phyloP scores from a whole-genome alignment of 2,888 invertebrate genomes.

The Dolichomitus sp. region DNA sequence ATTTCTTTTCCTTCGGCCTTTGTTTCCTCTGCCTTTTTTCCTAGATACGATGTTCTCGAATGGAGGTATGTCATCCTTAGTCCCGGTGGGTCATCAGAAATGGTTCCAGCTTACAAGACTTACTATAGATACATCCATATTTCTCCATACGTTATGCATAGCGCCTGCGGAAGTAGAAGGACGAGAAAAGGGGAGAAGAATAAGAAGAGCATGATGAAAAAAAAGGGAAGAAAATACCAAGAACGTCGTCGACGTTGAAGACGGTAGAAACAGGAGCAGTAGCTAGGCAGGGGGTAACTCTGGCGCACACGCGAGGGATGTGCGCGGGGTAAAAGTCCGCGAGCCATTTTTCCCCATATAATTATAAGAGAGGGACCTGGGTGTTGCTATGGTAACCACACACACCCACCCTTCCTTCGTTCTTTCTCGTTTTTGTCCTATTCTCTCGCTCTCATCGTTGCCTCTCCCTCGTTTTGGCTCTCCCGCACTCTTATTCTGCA shows the following conservation, averaged over 20 bases:
- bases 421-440: constrained; percentile 34
- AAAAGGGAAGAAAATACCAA: constrained; percentile 58
- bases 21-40: too few relatives aligned
- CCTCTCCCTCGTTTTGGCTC: constrained; percentile 51
- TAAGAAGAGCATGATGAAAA: constrained; percentile 52
- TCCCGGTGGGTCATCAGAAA: constrained; percentile 18
- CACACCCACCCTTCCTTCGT: constrained; percentile 68
- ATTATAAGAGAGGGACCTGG: constrained; percentile 85
- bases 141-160: constrained; percentile 29
- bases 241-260: constrained; percentile 65
- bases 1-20: too few relatives aligned
- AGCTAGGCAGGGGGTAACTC: constrained; percentile 47
- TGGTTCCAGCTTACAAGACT: neutral
- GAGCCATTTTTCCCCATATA: constrained; percentile 86
- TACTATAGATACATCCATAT: constrained; percentile 32
- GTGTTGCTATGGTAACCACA: constrained; percentile 83
- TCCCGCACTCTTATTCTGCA: constrained; percentile 74
- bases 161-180: constrained; percentile 28
- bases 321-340: constrained; percentile 84
- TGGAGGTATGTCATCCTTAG: neutral
- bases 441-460: constrained; percentile 31
- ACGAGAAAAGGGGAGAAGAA: constrained; percentile 52
- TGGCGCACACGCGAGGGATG: constrained; percentile 63
- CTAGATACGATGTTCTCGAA: neutral
- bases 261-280: constrained; percentile 39